Percentiles rank a stretch among this genome's conserved stretches.
These are phyloP conservation scores for Ptilorrhoa leucosticta DNA, from an alignment of 2,113 vertebrate species.

Conservation along the genomic window DNA sequence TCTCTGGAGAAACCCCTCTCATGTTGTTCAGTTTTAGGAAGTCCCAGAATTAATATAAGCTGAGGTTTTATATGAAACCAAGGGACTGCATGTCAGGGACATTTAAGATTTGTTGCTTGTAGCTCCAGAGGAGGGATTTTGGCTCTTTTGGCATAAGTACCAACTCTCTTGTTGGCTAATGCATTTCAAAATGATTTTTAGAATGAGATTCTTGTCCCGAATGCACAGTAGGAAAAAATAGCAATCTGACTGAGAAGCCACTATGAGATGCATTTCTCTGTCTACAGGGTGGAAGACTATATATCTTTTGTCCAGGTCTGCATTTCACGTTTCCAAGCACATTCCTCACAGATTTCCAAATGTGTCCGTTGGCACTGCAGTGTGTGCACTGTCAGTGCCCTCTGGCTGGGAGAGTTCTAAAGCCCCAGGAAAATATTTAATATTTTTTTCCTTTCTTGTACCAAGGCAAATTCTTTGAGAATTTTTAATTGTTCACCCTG, in stretches of 20 bases:
- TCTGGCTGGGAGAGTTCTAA: neutral
- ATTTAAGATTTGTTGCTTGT: neutral
- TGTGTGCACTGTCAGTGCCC: neutral
- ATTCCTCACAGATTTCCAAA: neutral
- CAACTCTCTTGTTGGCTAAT: neutral
- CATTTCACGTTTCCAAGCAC: neutral
- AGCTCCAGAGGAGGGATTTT: neutral
- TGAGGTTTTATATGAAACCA: neutral
- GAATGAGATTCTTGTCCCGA: neutral
- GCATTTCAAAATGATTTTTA: slow-evolving; percentile 4
- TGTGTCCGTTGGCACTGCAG: neutral
- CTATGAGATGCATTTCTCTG: neutral
- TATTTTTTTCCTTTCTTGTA: neutral
- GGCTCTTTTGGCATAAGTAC: neutral
- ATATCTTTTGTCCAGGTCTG: neutral
- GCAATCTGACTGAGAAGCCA: neutral
- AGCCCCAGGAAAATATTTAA: neutral
- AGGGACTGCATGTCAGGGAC: neutral
- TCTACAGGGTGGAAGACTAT: neutral
- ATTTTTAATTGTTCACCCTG: neutral
- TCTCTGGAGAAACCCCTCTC: neutral
- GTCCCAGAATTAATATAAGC: slow-evolving; percentile 6
- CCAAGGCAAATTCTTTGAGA: neutral
- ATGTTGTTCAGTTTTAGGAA: neutral
- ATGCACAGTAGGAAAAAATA: neutral